phyloP scores from a whole-genome alignment of 2,888 invertebrate species.

The Cryptocephalus moraei region DNA sequence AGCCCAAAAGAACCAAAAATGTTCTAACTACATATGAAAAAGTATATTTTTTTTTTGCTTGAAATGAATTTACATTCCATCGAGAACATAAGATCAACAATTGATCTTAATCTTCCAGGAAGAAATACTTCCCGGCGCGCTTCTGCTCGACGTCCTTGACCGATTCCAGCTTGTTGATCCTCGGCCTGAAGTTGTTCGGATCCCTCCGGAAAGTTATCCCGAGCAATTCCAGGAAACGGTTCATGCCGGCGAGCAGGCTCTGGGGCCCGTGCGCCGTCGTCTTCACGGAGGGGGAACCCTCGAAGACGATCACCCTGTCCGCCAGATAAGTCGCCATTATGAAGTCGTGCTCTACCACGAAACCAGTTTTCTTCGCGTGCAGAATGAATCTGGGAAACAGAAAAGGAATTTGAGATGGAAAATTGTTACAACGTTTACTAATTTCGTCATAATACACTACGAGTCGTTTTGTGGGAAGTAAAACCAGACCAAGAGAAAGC shows the following conservation, averaged over 20 bases:
- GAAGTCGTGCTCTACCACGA: slow-evolving; percentile 99
- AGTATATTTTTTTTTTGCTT: no score
- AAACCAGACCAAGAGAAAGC: no score
- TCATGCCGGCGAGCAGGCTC: slow-evolving; percentile 94
- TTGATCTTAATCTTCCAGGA: slow-evolving; percentile 78
- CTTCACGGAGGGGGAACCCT: slow-evolving; percentile 82
- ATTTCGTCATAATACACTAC: no score
- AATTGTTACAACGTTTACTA: no score
- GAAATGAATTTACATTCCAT: no score
- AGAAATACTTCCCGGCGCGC: slow-evolving; percentile 95
- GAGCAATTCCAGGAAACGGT: slow-evolving; percentile 86
- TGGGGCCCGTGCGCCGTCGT: slow-evolving; percentile 89
- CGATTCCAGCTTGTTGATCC: slow-evolving; percentile 94
- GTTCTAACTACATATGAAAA: no score
- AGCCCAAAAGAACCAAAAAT: no score
- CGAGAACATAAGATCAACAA: no score
- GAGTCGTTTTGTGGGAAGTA: no score
- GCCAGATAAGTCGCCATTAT: slow-evolving; percentile 99
- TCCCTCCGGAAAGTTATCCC: slow-evolving; percentile 98
- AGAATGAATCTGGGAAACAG: slow-evolving; percentile 68
- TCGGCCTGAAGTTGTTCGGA: slow-evolving; percentile 96
- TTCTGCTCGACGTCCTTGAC: slow-evolving; percentile 99
- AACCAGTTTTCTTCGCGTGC: slow-evolving; percentile 98
- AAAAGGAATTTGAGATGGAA: not conserved
- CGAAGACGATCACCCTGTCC: slow-evolving; percentile 97